Evolutionary conservation across 1,140 invertebrate genomes (phyloP).

Genomic region (Heliconius eleuchia): DNA sequence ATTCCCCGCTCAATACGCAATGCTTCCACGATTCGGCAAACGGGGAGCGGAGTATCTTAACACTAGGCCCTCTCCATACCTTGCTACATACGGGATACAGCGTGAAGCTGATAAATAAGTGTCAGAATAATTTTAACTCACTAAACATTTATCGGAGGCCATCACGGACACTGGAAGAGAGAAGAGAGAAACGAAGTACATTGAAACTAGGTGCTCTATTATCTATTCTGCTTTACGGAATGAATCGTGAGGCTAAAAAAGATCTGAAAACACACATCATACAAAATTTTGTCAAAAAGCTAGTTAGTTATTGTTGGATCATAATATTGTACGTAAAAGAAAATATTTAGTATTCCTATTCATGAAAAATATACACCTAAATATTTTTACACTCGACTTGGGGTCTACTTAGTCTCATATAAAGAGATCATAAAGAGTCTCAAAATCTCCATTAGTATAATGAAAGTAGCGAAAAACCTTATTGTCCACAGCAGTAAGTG

Average conservation of each 20-base stretch:
- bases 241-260: not conserved
- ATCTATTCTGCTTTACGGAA: not conserved
- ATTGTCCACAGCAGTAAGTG: slow-evolving; percentile 27
- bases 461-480: slow-evolving; percentile 20
- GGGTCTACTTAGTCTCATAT: slow-evolving; percentile 14
- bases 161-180: too few species aligned
- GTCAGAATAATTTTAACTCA: too few species aligned
- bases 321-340: slow-evolving; percentile 1
- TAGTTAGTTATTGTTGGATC: too few species aligned
- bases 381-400: slow-evolving; percentile 2
- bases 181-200: too few species aligned
- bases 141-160: too few species aligned
- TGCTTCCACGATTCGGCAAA: not conserved
- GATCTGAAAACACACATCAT: not conserved
- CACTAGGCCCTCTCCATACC: too few species aligned
- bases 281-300: not conserved
- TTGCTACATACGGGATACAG: not conserved
- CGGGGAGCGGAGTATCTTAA: too few species aligned
- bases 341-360: slow-evolving; percentile 24
- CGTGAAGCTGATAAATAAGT: not conserved
- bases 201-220: not conserved
- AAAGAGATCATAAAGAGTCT: slow-evolving; percentile 21
- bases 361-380: slow-evolving; percentile 19
- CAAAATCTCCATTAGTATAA: slow-evolving; percentile 23
- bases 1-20: not conserved